Evolutionary conservation across 2,888 invertebrate species (phyloP), one percentile per base, ranked within the genome.

Genomic region (Cerceris rybyensis): DNA sequence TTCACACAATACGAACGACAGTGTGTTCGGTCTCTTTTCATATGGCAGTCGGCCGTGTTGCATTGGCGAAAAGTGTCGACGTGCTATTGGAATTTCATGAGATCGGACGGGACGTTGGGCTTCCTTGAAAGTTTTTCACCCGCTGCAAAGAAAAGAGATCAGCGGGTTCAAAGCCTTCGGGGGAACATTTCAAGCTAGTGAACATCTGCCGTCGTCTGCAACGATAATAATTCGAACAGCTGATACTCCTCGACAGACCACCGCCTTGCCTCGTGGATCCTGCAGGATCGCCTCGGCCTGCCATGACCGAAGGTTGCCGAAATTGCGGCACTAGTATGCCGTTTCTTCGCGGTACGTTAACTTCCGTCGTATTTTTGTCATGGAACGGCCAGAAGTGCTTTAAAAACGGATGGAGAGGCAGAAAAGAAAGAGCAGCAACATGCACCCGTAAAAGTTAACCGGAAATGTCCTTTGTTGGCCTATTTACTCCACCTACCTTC

Each of bases 211-310:
- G 83, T 81, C 79, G 82, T 76, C 84, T 75, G 78, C 76, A 81
- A 81, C 86, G 86, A 89, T 88, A 87, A 90, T 90, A 89, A 90
- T 90, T 90, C 88, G 89, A 91, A 91, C 91, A 91, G 91, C 91
- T 91, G 91, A 91, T 91, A 86, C 86, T 85, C 85, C 83, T 80
- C 71, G 84, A 63, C 81, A 64, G 84, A 75, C 70, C 73, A 80
- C 78, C 82, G 78, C 75, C 70, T 82, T 75, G 75, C 61, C 67
- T 69, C 60, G 65, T 76, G 65, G 77, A 83, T 84, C 81, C 79
- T 78, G 55, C 54, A 59, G 80, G 69, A 83, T 65, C 70, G 64
- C 66, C 74, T 75, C 68, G 72, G 28, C 16, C 63, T 67, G 49
- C 17, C 43, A 43, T 13, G 49, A 54, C 55, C 57, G 39, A 78